Base-by-base conservation (phyloP, 2,113 vertebrate genomes). In the Empidonax traillii region DNA sequence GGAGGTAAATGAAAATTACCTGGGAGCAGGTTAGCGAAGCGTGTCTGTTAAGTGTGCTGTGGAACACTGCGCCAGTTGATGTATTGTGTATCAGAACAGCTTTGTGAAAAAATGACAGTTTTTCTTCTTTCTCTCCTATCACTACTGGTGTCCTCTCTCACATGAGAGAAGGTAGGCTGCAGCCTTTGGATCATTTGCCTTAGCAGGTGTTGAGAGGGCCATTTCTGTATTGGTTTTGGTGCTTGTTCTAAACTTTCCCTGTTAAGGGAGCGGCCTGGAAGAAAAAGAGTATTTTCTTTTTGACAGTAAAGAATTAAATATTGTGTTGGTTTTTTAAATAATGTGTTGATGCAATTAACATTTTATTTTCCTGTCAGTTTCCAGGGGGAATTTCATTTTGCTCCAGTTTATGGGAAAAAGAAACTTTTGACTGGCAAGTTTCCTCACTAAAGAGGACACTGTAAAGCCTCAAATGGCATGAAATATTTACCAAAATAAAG, bases 401-500 rank as follows among this genome's bases (percentile, higher is more conserved):
- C 30, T 72, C 0, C 1, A 76, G 35, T 33, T 53, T 46, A 67
- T n/a, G 20, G 37, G 23, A 41, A 83, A 85, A 78, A 71, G 5
- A 68, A 58, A 68, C 30, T 68, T 90, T 30, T 43, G 33, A 76
- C 15, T 89, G 44, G 14, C 28, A 86, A 39, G 33, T 65, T 89
- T 67, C 39, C 25, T 94, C 37, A 55, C 30, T 77, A 35, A 73
- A 61, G 27, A 74, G 27, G 23, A 72, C 68, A 76, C 3, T 80
- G 23, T n/a, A 88, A 80, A 28, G 5, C 13, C 52, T 55, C 62
- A 72, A 61, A 79, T 55, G 30, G 4, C 27, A 72, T 86, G 39
- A 92, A 92, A 94, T 75, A 63, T 62, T 92, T 92, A 85, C 46
- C n/a, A 61, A 73, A 92, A 47, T 80, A 84, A 89, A 89, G n/a